These are phyloP conservation scores for Cotesia chilonis DNA, from an alignment of 1,140 invertebrate genomes.

Conservation along the genomic window DNA sequence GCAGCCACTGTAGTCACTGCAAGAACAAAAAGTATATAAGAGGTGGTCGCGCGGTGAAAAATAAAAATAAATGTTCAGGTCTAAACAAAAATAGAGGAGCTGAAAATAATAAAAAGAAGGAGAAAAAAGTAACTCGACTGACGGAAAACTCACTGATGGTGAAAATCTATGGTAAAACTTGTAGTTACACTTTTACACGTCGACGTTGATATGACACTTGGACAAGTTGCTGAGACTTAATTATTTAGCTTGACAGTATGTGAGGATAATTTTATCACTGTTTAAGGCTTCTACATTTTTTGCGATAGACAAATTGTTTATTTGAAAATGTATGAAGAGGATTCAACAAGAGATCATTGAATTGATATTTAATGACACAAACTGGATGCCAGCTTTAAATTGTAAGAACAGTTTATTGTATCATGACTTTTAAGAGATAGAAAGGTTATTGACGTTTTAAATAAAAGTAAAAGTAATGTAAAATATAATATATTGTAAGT, in stretches of 20 bases:
- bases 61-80: slow-evolving; percentile 8
- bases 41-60: slow-evolving; percentile 22
- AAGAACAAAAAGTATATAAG: neutral
- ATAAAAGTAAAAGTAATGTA: no score
- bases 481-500: no score
- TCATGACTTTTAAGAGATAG: no score
- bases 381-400: no score
- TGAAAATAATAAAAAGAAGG: slow-evolving; percentile 25
- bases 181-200: slow-evolving; percentile 17
- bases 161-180: slow-evolving; percentile 44
- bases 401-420: no score
- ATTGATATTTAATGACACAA: no score
- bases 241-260: slow-evolving; percentile 6
- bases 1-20: neutral
- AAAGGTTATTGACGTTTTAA: no score
- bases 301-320: no score
- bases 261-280: slow-evolving; percentile 12
- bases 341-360: no score
- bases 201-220: slow-evolving; percentile 34
- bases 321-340: no score
- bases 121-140: slow-evolving; percentile 15
- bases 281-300: neutral
- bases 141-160: slow-evolving; percentile 29
- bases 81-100: no score
- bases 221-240: slow-evolving; percentile 17